These are phyloP conservation scores for Halocynthia roretzi DNA, from an alignment of 23 tunicate genomes.

Conservation along the genomic window DNA sequence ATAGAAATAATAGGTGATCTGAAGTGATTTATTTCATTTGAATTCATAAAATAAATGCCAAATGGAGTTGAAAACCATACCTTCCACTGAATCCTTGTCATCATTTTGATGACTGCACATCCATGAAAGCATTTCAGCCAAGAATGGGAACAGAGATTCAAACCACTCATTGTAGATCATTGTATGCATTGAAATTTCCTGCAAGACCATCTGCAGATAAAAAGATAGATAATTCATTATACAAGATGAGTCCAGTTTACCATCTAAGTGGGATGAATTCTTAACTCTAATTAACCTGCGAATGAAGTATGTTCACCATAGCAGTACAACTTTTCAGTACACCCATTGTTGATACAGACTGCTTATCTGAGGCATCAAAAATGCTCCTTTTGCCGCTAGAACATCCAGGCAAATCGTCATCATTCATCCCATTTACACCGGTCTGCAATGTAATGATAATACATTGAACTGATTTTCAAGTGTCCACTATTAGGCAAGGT, in stretches of 20 bases:
- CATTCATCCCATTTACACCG: neutral
- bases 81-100: too few relatives aligned
- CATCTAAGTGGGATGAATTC: neutral
- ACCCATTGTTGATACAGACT: neutral
- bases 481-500: neutral
- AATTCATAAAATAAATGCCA: too few relatives aligned
- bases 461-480: neutral
- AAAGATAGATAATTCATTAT: too few relatives aligned
- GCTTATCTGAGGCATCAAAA: too few relatives aligned
- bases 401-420: too few relatives aligned
- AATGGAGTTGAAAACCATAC: too few relatives aligned
- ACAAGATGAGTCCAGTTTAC: too few relatives aligned
- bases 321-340: constrained; percentile 2
- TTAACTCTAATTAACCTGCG: neutral
- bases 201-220: neutral
- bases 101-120: neutral
- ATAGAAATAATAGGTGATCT: too few relatives aligned
- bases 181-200: neutral
- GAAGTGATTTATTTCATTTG: too few relatives aligned
- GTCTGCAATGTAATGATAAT: neutral
- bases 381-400: too few relatives aligned
- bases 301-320: constrained; percentile 5
- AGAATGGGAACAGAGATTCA: neutral
- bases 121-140: neutral
- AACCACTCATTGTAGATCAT: neutral